These are phyloP conservation scores for Sakesphorus luctuosus DNA, from an alignment of 2,113 vertebrate species.

Conservation along the genomic window DNA sequence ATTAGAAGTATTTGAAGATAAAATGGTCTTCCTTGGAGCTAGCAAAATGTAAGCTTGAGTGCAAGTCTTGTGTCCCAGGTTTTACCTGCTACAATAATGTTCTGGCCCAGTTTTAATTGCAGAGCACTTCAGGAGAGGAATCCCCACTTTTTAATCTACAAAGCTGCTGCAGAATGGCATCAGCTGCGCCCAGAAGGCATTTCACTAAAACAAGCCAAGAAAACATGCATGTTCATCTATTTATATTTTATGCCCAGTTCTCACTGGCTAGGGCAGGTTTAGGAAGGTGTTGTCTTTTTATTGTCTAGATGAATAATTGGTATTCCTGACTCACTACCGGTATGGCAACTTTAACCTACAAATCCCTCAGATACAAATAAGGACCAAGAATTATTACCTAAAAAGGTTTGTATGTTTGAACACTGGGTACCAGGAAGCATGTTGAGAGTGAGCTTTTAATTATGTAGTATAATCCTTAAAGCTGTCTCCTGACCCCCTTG, in stretches of 20 bases:
- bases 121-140: background rate
- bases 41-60: background rate
- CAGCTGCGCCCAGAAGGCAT: background rate
- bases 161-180: background rate
- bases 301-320: background rate
- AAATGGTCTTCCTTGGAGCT: background rate
- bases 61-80: background rate
- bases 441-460: slow-evolving; percentile 48
- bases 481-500: slow-evolving; percentile 35
- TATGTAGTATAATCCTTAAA: slow-evolving; percentile 41
- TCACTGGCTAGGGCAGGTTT: background rate
- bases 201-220: background rate
- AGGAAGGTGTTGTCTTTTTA: slow-evolving; percentile 9
- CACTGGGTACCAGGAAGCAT: slow-evolving; percentile 20
- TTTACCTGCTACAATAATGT: background rate
- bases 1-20: background rate
- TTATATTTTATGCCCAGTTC: background rate
- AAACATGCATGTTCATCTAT: background rate
- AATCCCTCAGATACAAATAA: slow-evolving; percentile 31
- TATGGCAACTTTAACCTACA: slow-evolving; percentile 29
- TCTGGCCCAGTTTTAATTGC: background rate
- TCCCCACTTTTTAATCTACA: background rate
- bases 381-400: slow-evolving; percentile 20
- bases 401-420: slow-evolving; percentile 40
- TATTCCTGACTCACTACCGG: slow-evolving; percentile 35